Evolutionary conservation across 2,888 invertebrate species (phyloP).

Genomic region (Micropterix aruncella): DNA sequence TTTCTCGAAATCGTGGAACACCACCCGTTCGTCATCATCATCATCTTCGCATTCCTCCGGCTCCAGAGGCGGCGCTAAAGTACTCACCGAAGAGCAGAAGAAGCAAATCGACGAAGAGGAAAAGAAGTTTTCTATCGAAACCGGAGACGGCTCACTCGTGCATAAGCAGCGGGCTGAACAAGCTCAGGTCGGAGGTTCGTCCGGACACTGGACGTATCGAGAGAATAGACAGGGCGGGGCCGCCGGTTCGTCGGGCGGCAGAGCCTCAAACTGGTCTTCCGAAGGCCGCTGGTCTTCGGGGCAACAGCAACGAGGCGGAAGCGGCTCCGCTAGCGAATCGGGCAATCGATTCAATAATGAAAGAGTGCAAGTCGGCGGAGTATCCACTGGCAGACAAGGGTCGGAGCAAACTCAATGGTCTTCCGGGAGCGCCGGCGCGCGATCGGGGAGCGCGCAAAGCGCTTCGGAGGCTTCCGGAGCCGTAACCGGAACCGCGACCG

Average conservation of each 20-base stretch:
- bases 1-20: slow-evolving; percentile 3
- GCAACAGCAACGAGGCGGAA: slow-evolving; percentile 1
- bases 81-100: slow-evolving; percentile 22
- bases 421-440: too few species aligned
- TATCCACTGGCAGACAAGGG: too few species aligned
- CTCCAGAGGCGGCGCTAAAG: slow-evolving; percentile 12
- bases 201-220: background rate
- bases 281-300: slow-evolving; percentile 1
- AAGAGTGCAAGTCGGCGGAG: background rate
- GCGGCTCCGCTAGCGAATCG: background rate
- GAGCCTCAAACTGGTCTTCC: background rate
- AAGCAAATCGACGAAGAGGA: slow-evolving; percentile 22
- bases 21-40: background rate
- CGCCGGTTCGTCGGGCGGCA: background rate
- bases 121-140: slow-evolving; percentile 17
- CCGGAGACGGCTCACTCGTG: slow-evolving; percentile 29
- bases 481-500: background rate
- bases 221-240: background rate
- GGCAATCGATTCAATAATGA: background rate
- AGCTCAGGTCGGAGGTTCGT: slow-evolving; percentile 6
- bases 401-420: too few species aligned
- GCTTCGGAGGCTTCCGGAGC: background rate
- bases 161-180: slow-evolving; percentile 23
- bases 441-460: too few species aligned
- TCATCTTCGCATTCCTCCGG: background rate